Evolutionary conservation across 1,140 invertebrate species (phyloP).

Genomic region (Sipha flava): DNA sequence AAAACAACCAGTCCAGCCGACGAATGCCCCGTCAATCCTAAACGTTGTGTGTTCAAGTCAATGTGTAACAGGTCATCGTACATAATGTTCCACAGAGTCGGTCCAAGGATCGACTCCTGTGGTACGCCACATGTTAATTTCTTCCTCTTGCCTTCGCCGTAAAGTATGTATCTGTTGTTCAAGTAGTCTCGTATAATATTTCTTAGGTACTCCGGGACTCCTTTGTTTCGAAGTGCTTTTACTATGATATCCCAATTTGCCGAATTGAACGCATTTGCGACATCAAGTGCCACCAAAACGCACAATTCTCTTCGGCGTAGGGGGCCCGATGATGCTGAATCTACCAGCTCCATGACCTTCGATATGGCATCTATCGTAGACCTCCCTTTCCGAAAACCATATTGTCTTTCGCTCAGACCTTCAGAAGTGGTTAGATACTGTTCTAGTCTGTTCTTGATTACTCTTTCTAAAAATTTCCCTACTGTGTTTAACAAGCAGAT

Average conservation of each 20-base stretch:
- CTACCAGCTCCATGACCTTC: not conserved
- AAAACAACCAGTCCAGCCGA: not conserved
- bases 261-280: constrained; percentile 7
- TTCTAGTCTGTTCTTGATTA: too few relatives aligned
- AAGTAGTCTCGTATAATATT: not conserved
- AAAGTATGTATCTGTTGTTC: not conserved
- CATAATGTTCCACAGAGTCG: not conserved
- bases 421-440: too few relatives aligned
- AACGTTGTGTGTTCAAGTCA: too few relatives aligned
- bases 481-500: not conserved
- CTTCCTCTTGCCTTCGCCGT: not conserved
- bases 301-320: not conserved
- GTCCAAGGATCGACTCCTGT: not conserved
- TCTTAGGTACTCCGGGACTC: not conserved
- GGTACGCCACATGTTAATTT: not conserved
- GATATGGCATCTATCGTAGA: not conserved
- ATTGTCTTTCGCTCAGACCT: not conserved
- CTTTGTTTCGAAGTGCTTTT: too few relatives aligned
- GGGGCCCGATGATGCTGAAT: not conserved
- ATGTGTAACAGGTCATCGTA: not conserved
- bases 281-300: not conserved
- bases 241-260: not conserved
- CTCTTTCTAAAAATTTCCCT: not conserved
- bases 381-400: not conserved
- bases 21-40: not conserved